phyloP scores from a whole-genome alignment of 2,113 vertebrate genomes.

The Seriola dumerili region DNA sequence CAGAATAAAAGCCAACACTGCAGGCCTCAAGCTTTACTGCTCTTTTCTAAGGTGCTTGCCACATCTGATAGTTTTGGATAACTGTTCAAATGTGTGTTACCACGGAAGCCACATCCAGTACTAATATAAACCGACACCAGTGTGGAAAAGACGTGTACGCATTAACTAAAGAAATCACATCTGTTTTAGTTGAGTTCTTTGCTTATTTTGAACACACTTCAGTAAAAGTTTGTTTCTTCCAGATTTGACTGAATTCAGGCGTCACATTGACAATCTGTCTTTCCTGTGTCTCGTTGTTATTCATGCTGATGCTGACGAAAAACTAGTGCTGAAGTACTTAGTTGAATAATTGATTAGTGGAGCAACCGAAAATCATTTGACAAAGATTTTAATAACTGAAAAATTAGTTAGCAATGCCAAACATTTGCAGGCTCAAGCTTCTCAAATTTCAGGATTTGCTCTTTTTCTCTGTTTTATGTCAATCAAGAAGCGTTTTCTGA shows the following conservation, averaged over 20 bases:
- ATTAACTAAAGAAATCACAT: slow-evolving; percentile 39
- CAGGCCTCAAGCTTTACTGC: neutral
- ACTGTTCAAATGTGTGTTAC: slow-evolving; percentile 10
- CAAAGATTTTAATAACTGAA: neutral
- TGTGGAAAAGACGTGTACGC: slow-evolving; percentile 13
- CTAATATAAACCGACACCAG: slow-evolving; percentile 15
- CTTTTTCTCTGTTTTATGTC: neutral
- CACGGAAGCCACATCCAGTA: slow-evolving; percentile 6
- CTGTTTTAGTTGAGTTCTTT: slow-evolving; percentile 37
- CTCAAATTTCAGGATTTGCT: neutral
- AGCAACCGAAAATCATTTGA: neutral
- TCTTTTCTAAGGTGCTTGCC: neutral
- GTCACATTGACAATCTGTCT: neutral
- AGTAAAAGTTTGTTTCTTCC: slow-evolving; percentile 8
- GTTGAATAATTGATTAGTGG: neutral
- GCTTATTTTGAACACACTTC: slow-evolving; percentile 32
- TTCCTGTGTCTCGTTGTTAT: neutral
- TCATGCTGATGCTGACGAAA: neutral
- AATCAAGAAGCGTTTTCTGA: neutral
- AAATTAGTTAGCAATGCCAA: neutral
- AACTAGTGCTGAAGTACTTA: no score
- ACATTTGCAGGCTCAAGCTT: neutral
- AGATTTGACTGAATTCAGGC: slow-evolving; percentile 20
- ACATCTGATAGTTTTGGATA: slow-evolving; percentile 29
- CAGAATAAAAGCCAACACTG: neutral